A percentile compares a stretch with the other conserved stretches of the same genome.
These are phyloP conservation scores for Heterotis niloticus DNA, from an alignment of 2,113 vertebrate genomes.

Conservation along the genomic window DNA sequence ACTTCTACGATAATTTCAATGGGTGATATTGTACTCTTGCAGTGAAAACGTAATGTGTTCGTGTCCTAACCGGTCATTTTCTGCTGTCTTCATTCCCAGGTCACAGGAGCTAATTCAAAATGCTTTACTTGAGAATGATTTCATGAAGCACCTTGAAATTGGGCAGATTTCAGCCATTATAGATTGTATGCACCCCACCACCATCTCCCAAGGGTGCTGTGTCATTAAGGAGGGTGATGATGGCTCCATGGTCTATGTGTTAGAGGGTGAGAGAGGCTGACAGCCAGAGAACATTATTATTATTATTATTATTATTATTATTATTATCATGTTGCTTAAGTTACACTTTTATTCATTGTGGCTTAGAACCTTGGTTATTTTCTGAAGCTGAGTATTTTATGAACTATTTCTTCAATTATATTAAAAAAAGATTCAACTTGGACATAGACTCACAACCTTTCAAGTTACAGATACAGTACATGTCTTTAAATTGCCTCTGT, in stretches of 20 bases:
- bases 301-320: too few species aligned
- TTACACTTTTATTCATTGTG: too few species aligned
- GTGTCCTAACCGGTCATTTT: conserved; percentile 9
- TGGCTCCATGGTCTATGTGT: conserved; percentile 61
- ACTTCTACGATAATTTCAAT: not conserved
- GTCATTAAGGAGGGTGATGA: conserved; percentile 60
- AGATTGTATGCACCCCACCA: conserved; percentile 53
- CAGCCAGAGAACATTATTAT: not conserved
- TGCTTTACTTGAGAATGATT: conserved; percentile 59
- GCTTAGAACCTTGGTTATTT: too few species aligned
- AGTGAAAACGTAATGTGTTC: conserved; percentile 17
- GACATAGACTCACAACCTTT: too few species aligned
- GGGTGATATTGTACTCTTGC: not conserved
- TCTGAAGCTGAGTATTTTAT: too few species aligned
- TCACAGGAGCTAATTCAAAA: conserved; percentile 56
- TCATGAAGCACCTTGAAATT: conserved; percentile 59
- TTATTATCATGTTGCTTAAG: too few species aligned
- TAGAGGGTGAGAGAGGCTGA: conserved; percentile 60
- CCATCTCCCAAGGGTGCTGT: conserved; percentile 54
- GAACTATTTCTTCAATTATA: too few species aligned
- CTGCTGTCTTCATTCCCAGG: conserved; percentile 40
- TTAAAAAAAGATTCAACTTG: too few species aligned
- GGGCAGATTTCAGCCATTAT: conserved; percentile 56
- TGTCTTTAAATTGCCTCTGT: too few species aligned
- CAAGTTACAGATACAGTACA: too few species aligned